Conservation (phyloP, 2,113 vertebrate genomes). For the Xerus inauris region DNA sequence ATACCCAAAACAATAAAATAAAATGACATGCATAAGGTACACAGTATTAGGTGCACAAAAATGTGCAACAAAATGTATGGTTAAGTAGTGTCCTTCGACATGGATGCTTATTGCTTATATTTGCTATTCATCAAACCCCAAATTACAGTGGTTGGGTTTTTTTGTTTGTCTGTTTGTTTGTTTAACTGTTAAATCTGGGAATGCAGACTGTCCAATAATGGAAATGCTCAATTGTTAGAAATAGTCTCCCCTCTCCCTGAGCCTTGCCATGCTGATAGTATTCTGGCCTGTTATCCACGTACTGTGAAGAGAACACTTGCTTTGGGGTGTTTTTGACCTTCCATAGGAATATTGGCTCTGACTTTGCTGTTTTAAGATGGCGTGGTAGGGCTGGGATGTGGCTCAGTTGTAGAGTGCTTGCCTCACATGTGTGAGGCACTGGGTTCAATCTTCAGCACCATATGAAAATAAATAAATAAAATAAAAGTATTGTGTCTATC, state of each 20-base stretch:
- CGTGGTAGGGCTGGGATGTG: no score
- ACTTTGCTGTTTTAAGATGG: not conserved
- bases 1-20: no score
- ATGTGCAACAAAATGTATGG: constrained; percentile 38
- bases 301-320: not conserved
- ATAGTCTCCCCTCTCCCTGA: not conserved
- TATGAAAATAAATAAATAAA: no score
- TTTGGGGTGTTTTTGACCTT: not conserved
- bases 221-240: not conserved
- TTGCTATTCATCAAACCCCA: constrained; percentile 55
- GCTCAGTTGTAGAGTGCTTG: no score
- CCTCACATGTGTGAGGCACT: no score
- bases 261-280: not conserved
- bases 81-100: constrained; percentile 44
- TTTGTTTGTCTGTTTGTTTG: constrained; percentile 8
- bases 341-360: not conserved
- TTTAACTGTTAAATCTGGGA: not conserved
- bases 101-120: constrained; percentile 23
- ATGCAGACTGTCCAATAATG: not conserved
- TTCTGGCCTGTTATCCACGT: not conserved
- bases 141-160: not conserved
- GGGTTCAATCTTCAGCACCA: no score
- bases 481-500: no score
- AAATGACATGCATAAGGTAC: not conserved
- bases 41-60: constrained; percentile 36